Base-by-base conservation (phyloP, 1,140 invertebrate species). In the Apolygus lucorum region DNA sequence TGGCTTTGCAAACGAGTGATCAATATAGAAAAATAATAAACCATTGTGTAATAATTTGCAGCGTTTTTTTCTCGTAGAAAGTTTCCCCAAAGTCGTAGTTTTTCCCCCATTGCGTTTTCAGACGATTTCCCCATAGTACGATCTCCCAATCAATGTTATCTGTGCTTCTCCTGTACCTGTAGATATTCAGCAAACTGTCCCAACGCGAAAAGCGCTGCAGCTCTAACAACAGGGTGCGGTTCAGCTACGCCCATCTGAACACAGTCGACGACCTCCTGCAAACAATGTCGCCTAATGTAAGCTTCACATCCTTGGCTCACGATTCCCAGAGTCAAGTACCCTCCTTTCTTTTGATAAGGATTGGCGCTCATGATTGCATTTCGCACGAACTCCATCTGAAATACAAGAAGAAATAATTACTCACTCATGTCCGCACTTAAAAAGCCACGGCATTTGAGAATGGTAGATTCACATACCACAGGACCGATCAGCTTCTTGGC, bases 141-240 rank as follows among this genome's bases (percentile, higher is more conserved):
- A n/a, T n/a, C n/a, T n/a, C n/a, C n/a, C n/a, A n/a, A n/a, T n/a
- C n/a, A n/a, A n/a, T n/a, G n/a, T n/a, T n/a, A n/a, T n/a, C n/a
- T n/a, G n/a, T n/a, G n/a, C n/a, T n/a, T n/a, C n/a, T n/a, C n/a
- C n/a, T n/a, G 11, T 74, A 83, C 82, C 78, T 92, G 90, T 24
- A 93, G 78, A 81, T 88, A 84, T 78, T 93, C 90, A 0, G 90
- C 87, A 77, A 92, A 92, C 76, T 92, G 90, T 0, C 90, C 91
- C 0, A 93, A 79, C 0, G 90, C 88, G 79, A 90, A 93, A 13
- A 93, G 82, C 0, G 90, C 90, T 2, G 88, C 85, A 78, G 89
- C 89, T 34, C 87, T 81, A 1, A 91, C 89, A 14, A 84, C 76
- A 0, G 81, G 79, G 63, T 82, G 79, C 1, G 79, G 74, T 80